Conservation (phyloP, 2,797 vertebrate species). For the Sparus aurata region DNA sequence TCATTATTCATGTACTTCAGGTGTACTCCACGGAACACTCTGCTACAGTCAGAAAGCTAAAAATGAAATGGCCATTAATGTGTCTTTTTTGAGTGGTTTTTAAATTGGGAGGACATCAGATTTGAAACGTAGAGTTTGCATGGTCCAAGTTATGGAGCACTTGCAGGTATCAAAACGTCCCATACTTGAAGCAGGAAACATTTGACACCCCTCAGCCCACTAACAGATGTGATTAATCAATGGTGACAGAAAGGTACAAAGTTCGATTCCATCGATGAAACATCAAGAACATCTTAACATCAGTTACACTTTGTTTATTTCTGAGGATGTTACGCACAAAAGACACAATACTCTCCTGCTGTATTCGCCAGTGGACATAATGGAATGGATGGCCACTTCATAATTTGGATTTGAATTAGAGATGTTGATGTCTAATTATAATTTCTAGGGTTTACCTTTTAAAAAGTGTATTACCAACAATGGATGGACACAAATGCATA, state of each 20-base stretch:
- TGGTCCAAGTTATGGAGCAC: background rate
- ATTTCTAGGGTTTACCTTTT: too few species aligned
- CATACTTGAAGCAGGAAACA: background rate
- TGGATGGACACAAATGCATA: too few species aligned
- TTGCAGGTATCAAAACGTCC: background rate
- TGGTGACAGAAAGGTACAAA: background rate
- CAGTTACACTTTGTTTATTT: background rate
- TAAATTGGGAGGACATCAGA: background rate
- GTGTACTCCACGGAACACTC: background rate
- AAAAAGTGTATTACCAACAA: too few species aligned
- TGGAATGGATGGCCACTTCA: background rate
- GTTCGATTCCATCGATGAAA: background rate
- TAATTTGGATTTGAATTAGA: background rate
- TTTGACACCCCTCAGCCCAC: background rate
- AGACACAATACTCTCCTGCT: background rate
- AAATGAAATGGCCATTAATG: background rate
- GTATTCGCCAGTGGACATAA: background rate
- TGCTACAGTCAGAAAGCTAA: background rate
- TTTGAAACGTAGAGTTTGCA: background rate
- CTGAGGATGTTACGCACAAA: background rate
- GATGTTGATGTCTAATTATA: too few species aligned
- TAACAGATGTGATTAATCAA: background rate
- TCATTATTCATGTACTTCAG: constrained; percentile 42
- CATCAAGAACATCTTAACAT: background rate
- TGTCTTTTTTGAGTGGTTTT: background rate